Conservation (phyloP, 2,797 vertebrate species). For the Rhinatrema bivittatum region DNA sequence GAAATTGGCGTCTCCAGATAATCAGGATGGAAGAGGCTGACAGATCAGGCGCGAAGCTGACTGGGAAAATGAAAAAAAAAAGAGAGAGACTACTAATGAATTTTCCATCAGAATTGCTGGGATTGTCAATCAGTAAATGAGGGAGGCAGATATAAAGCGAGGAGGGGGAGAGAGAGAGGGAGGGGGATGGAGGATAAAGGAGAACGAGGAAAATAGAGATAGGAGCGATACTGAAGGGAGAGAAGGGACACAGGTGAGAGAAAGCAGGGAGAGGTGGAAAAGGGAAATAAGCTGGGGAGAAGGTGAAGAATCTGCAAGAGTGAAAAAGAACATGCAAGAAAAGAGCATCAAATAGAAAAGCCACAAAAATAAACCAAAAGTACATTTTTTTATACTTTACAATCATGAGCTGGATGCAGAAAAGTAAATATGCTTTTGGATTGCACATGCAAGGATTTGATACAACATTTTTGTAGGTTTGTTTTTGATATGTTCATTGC, state of each 20-base stretch:
- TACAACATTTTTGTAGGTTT: too few relatives aligned
- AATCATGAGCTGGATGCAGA: too few relatives aligned
- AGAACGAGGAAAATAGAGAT: conserved; percentile 5
- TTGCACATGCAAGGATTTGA: too few relatives aligned
- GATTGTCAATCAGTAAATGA: conserved; percentile 52
- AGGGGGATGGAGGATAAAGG: conserved; percentile 21
- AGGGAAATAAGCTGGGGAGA: background rate
- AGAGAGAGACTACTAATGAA: conserved; percentile 59
- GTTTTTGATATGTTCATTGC: too few relatives aligned
- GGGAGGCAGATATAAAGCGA: conserved; percentile 37
- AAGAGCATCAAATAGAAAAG: too few relatives aligned
- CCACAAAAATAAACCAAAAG: too few relatives aligned
- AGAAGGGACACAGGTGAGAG: too few relatives aligned
- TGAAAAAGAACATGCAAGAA: too few relatives aligned
- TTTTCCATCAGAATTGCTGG: conserved; percentile 58
- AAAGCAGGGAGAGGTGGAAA: conserved; percentile 12
- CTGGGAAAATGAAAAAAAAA: conserved; percentile 56
- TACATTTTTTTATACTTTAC: too few relatives aligned
- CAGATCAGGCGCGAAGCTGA: conserved; percentile 81
- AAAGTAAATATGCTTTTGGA: too few relatives aligned
- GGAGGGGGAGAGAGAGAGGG: conserved; percentile 30
- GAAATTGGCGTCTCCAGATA: conserved; percentile 99
- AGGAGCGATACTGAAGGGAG: background rate
- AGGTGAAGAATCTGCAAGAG: too few relatives aligned
- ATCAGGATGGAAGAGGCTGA: conserved; percentile 97